Evolutionary conservation across 2,113 vertebrate species (phyloP), one percentile per base, ranked within the genome.

Genomic region (Rhinopomastus cyanomelas): DNA sequence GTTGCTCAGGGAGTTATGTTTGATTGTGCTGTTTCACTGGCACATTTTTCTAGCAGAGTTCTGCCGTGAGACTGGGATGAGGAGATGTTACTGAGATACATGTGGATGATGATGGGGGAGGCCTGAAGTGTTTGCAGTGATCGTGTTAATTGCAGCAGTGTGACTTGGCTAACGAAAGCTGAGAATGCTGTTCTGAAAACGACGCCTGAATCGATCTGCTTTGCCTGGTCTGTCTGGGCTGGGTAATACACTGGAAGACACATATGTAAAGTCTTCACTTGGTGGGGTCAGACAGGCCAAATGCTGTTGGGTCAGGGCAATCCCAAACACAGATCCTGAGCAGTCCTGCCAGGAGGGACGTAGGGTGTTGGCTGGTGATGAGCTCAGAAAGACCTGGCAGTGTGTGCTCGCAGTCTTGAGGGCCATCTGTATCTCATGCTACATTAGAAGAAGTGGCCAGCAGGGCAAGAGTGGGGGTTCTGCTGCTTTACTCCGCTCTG

Each of bases 171-270:
- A 77, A 78, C 52, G 75, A 68, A 89, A 88, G 49, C 55, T 56
- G 76, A 49, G 68, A 87, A 74, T 89, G n/a, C 14, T 66, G 29
- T 51, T 81, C 26, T 78, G 64, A 69, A 87, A 91, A 93, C 88
- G 83, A 56, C 56, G 34, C 83, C 81, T 92, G 77, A 91, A 92
- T 92, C 61, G 36, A 67, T 81, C 75, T 94, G n/a, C 67, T 85
- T 89, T 80, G 23, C 44, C 74, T 85, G 77, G 13, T 82, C 89
- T 94, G 17, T 23, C 34, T 83, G 21, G 52, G 21, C 17, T 77
- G n/a, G 12, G 30, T 71, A 77, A 87, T 92, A 83, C 95, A 71
- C 52, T 39, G 9, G 30, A 74, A 75, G 61, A 60, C 56, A 72
- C 77, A 25, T 68, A 75, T 20, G 72, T 53, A 87, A 26, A 60